Base-by-base conservation (phyloP, 1,140 invertebrate genomes). In the Drosophila nebulosa region DNA sequence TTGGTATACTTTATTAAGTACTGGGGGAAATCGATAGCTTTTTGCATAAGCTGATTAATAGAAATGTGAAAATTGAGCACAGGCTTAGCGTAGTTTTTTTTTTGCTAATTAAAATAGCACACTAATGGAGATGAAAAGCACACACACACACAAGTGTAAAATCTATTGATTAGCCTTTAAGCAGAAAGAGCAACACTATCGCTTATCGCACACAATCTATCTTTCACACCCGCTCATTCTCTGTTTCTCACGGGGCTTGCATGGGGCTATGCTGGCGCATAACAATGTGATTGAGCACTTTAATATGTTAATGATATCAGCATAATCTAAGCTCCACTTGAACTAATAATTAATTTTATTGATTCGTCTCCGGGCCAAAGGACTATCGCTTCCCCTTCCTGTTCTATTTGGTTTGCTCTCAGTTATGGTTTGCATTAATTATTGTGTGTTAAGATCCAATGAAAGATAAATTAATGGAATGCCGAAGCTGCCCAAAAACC, bases 321-420 rank as follows among this genome's bases (percentile, higher is more conserved):
- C 24, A 36, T 60, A 76, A 69, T 63, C 64, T 53, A 12, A 14
- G 57, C 39, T 32, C 10, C 22, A 58, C 56, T 64, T 46, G 50
- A 85, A 84, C 69, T 86, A 80, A 70, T 85, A 86, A 85, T 85
- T 85, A 86, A 70, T 81, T 68, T 69, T 61, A 78, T 83, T 74
- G 69, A 78, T 83, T 77, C 68, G 60, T 14, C 46, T 42, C 18
- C 24, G 18, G 36, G 36, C 14, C 14, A 30, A 39, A 57, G 55
- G 59, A 71, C 72, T 4, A 24, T 12, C 3, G 9, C 0, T 73
- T 73, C 62, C 57, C 55, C 24, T 3, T 65, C 24, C 35, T 39
- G 52, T 68, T 12, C 39, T 7, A 7, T 61, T 52, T 18, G 55
- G 58, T 67, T 74, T 64, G 1, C 16, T 18, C 14, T 18, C 39